phyloP scores from a whole-genome alignment of 2,113 vertebrate species.

The Opisthocomus hoazin region DNA sequence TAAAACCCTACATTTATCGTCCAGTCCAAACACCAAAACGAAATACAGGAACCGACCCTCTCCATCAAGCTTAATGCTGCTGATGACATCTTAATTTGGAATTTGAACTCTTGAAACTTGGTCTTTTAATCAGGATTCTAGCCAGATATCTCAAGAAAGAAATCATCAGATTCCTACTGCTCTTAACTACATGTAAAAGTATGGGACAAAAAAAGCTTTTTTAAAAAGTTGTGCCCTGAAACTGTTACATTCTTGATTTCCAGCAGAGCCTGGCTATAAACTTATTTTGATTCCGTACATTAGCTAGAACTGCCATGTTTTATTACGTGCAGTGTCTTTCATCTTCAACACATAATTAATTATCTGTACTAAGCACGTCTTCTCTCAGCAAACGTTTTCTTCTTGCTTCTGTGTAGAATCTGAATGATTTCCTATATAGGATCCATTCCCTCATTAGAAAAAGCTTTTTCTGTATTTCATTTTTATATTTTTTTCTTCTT shows the following conservation, averaged over 20 bases:
- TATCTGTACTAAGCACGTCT: not conserved
- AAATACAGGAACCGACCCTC: not conserved
- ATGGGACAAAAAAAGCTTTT: not conserved
- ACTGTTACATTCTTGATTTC: not conserved
- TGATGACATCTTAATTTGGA: not conserved
- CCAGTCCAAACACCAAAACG: not conserved
- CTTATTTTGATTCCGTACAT: not conserved
- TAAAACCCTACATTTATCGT: not conserved
- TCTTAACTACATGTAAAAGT: not conserved
- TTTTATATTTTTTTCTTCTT: not conserved
- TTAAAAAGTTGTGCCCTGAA: not conserved
- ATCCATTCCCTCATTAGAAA: not conserved
- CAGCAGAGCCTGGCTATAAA: not conserved
- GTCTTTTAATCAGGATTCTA: not conserved
- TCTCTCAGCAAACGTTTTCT: not conserved
- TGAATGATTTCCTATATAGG: not conserved
- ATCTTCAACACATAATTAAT: not conserved
- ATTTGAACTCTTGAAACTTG: not conserved
- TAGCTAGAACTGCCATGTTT: not conserved
- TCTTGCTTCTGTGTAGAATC: not conserved
- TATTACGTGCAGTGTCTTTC: not conserved
- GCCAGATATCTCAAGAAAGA: not conserved
- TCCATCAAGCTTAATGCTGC: not conserved
- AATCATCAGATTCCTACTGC: not conserved
- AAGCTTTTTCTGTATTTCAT: not conserved